Percentiles rank a stretch among this genome's conserved stretches.
Conservation (phyloP, 2,888 invertebrate genomes). For the Lithodes maja region DNA sequence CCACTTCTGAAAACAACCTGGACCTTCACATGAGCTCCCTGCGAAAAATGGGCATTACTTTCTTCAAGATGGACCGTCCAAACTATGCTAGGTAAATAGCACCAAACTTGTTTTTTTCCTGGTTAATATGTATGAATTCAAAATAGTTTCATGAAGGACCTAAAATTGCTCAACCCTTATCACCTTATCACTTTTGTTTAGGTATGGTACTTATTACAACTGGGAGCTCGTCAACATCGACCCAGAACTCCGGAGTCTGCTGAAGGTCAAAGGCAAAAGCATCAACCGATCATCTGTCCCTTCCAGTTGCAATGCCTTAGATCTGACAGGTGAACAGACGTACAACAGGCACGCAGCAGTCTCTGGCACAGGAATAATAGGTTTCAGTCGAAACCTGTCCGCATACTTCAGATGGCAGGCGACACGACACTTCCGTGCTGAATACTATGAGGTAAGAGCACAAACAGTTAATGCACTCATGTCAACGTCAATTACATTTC, state of each 20-base stretch:
- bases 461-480: slow-evolving; percentile 19
- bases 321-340: slow-evolving; percentile 32
- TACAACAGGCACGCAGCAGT: slow-evolving; percentile 20
- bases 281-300: slow-evolving; percentile 32
- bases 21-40: slow-evolving; percentile 32
- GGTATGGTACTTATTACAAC: slow-evolving; percentile 27
- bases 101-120: not conserved
- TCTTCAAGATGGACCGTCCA: slow-evolving; percentile 27
- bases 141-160: slow-evolving; percentile 29
- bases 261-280: slow-evolving; percentile 19
- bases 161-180: slow-evolving; percentile 15
- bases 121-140: not conserved
- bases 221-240: slow-evolving; percentile 22
- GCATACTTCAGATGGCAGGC: slow-evolving; percentile 34
- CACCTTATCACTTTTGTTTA: not conserved
- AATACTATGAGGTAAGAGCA: slow-evolving; percentile 26
- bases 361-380: slow-evolving; percentile 28
- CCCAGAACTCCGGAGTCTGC: slow-evolving; percentile 27
- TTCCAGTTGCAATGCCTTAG: slow-evolving; percentile 29
- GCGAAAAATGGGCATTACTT: slow-evolving; percentile 17
- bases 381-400: slow-evolving; percentile 24
- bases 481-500: slow-evolving; percentile 20
- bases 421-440: slow-evolving; percentile 22
- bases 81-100: slow-evolving; percentile 35
- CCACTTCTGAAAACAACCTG: slow-evolving; percentile 18